Base-by-base conservation (phyloP, 1,140 invertebrate species). In the Zophobas morio region DNA sequence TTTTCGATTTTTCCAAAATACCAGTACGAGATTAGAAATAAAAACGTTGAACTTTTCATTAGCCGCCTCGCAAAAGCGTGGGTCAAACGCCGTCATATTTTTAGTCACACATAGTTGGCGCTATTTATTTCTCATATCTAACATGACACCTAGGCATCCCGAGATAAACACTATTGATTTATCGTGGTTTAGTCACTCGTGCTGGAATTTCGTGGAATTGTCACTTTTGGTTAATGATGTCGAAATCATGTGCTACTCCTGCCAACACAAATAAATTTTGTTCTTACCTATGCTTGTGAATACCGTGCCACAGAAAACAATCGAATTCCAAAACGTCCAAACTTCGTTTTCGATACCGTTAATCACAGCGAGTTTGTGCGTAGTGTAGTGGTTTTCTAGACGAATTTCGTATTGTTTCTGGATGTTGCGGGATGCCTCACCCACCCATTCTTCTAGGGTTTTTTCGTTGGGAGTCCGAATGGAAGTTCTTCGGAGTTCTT, bases 221-320 rank as follows among this genome's bases (percentile, higher is more conserved):
- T n/a, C n/a, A n/a, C n/a, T n/a, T n/a, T n/a, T n/a, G n/a, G n/a
- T n/a, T n/a, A n/a, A n/a, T n/a, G n/a, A n/a, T n/a, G n/a, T n/a
- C n/a, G n/a, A n/a, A n/a, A n/a, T n/a, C n/a, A n/a, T n/a, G n/a
- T n/a, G n/a, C n/a, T n/a, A n/a, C n/a, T n/a, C n/a, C n/a, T n/a
- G n/a, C n/a, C n/a, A n/a, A n/a, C n/a, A n/a, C n/a, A 51, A 3
- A 51, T 51, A 42, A 66, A 63, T 33, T 33, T 56, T 37, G 8
- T 75, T 87, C 90, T 90, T 82, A 96, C 96, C 96, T 81, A 98
- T 98, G 1, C 96, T 98, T 0, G 96, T 98, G 82, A 95, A 96
- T 80, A 98, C 93, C 4, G 96, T 98, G 49, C 95, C 93, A 76
- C 95, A 95, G 84, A 95, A 98, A 85, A 97, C 96, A 81, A 98